These are phyloP conservation scores for Protobothrops mucrosquamatus DNA, from an alignment of 2,113 vertebrate species.

Conservation along the genomic window DNA sequence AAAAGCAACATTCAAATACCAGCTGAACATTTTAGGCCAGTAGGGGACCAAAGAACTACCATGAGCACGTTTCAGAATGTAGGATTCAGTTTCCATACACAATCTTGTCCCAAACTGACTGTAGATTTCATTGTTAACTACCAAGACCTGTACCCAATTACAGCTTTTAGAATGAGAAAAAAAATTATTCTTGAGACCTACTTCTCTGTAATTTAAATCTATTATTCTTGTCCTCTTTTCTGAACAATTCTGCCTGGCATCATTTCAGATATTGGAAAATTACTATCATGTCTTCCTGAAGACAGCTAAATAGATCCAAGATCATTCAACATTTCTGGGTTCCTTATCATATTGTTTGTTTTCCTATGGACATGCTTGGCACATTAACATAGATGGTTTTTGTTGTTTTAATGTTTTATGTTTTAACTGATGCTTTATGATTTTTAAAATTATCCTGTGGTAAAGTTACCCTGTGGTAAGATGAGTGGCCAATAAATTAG, in stretches of 20 bases:
- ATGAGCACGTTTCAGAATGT: neutral
- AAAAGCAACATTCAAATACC: neutral
- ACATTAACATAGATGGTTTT: neutral
- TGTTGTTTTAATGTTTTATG: neutral
- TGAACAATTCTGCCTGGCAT: neutral
- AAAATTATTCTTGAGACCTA: neutral
- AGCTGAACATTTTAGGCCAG: neutral
- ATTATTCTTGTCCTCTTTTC: neutral
- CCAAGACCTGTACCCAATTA: neutral
- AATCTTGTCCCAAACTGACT: neutral
- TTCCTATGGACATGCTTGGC: neutral
- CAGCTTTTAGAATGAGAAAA: neutral
- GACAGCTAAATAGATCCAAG: neutral
- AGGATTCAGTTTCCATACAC: neutral
- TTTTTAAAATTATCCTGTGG: neutral
- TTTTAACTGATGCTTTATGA: neutral
- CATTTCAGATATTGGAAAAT: neutral
- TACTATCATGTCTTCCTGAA: neutral
- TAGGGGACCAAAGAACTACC: neutral
- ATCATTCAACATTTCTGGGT: neutral
- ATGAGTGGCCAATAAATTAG: neutral
- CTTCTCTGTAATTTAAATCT: neutral
- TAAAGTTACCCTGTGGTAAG: neutral
- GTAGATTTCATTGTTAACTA: too few relatives aligned
- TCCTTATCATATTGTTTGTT: neutral